A percentile compares a stretch with the other conserved stretches of the same genome.
Evolutionary conservation across 1,140 invertebrate species (phyloP).

Genomic region (Palaemon carinicauda): DNA sequence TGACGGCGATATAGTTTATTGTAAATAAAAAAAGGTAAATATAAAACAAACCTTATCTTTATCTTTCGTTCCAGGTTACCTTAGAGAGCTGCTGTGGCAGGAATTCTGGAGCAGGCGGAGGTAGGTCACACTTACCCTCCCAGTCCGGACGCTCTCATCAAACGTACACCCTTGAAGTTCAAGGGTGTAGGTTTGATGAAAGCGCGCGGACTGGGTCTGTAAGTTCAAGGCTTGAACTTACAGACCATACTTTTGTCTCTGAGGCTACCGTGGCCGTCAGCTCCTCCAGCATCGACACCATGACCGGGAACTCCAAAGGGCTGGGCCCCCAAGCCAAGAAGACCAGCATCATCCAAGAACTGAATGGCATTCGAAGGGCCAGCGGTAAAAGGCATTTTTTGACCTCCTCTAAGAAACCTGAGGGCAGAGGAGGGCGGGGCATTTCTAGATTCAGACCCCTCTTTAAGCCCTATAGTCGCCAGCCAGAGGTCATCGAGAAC

Average conservation of each 20-base stretch:
- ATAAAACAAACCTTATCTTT: too few species aligned
- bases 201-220: too few species aligned
- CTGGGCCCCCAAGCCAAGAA: neutral
- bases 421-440: neutral
- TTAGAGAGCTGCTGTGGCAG: constrained; percentile 38
- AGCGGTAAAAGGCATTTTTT: neutral
- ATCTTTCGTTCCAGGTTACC: constrained; percentile 25
- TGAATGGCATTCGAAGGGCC: neutral
- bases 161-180: constrained; percentile 35
- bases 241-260: constrained; percentile 28
- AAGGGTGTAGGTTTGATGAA: too few species aligned
- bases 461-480: neutral
- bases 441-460: neutral
- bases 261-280: constrained; percentile 8
- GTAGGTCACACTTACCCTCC: constrained; percentile 49
- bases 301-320: too few species aligned
- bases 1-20: too few species aligned
- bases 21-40: too few species aligned
- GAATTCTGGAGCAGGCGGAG: constrained; percentile 14
- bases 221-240: too few species aligned
- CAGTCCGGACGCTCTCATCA: constrained; percentile 35
- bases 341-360: neutral
- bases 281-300: neutral
- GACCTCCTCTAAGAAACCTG: neutral
- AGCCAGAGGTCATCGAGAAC: constrained; percentile 10